Evolutionary conservation across 2,888 invertebrate species (phyloP).

Genomic region (Dasysyrphus tricinctus): DNA sequence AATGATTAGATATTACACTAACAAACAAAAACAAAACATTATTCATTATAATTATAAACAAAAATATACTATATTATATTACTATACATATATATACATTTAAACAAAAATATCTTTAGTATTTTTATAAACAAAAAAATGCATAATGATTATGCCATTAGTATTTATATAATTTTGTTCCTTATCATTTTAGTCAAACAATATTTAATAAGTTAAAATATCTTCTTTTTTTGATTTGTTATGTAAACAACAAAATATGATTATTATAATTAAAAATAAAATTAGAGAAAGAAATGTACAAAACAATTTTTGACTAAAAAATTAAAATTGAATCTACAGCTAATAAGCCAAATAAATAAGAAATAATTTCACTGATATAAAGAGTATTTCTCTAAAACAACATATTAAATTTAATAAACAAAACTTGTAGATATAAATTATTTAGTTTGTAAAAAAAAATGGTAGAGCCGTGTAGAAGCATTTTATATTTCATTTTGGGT

Average conservation of each 20-base stretch:
- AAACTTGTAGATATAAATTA: conserved; percentile 70
- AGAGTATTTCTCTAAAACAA: conserved; percentile 54
- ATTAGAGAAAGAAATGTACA: conserved; percentile 78
- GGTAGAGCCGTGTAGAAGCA: conserved; percentile 49
- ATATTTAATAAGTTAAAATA: conserved; percentile 32
- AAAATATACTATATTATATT: conserved; percentile 74
- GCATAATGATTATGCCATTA: conserved; percentile 66
- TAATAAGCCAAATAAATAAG: conserved; percentile 79
- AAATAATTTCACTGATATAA: conserved; percentile 61
- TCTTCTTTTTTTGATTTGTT: conserved; percentile 34
- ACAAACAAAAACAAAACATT: conserved; percentile 75
- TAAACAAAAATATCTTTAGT: conserved; percentile 70
- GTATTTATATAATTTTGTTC: conserved; percentile 42
- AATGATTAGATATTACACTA: conserved; percentile 73
- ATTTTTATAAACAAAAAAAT: conserved; percentile 65
- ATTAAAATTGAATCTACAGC: conserved; percentile 80
- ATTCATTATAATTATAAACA: conserved; percentile 77
- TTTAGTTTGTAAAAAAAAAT: conserved; percentile 61
- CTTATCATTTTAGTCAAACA: conserved; percentile 48
- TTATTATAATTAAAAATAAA: conserved; percentile 53
- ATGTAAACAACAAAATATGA: conserved; percentile 18
- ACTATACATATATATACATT: conserved; percentile 68
- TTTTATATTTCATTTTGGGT: conserved; percentile 50
- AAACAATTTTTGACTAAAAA: conserved; percentile 65
- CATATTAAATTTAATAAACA: conserved; percentile 23